Evolutionary conservation across 2,888 invertebrate genomes (phyloP).

Genomic region (Eutolmus rufibarbis): DNA sequence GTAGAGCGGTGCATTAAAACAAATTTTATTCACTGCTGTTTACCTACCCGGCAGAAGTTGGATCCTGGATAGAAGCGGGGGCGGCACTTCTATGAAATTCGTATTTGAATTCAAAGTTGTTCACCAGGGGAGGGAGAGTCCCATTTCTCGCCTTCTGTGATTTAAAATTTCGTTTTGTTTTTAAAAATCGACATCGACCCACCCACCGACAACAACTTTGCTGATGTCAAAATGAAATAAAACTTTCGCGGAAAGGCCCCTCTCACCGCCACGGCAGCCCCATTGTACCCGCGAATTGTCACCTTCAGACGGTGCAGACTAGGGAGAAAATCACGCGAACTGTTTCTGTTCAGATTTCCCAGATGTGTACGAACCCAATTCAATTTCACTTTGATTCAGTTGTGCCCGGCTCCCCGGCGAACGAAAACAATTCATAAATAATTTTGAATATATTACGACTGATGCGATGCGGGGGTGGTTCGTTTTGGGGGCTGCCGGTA

Average conservation of each 20-base stretch:
- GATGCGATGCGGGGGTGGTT: background rate
- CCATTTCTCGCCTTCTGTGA: background rate
- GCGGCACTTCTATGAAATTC: background rate
- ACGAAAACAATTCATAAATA: conserved; percentile 34
- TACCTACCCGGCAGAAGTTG: background rate
- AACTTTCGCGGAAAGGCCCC: background rate
- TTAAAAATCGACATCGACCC: background rate
- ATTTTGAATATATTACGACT: conserved; percentile 28
- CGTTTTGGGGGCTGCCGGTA: background rate
- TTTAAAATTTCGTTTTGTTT: background rate
- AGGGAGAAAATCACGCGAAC: background rate
- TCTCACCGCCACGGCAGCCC: background rate
- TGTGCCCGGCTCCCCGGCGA: background rate
- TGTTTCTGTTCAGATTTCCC: background rate
- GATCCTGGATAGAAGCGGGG: background rate
- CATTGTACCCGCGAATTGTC: background rate
- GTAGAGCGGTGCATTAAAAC: background rate
- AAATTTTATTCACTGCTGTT: background rate
- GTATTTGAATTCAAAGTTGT: background rate
- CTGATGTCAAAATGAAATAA: background rate
- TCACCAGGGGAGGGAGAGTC: background rate
- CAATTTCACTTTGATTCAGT: conserved; percentile 33
- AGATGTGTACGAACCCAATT: conserved; percentile 18
- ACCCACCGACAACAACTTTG: background rate
- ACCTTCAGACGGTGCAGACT: background rate